Evolutionary conservation across 1,140 invertebrate species (phyloP).

Genomic region (Zaprionus tsacasi): DNA sequence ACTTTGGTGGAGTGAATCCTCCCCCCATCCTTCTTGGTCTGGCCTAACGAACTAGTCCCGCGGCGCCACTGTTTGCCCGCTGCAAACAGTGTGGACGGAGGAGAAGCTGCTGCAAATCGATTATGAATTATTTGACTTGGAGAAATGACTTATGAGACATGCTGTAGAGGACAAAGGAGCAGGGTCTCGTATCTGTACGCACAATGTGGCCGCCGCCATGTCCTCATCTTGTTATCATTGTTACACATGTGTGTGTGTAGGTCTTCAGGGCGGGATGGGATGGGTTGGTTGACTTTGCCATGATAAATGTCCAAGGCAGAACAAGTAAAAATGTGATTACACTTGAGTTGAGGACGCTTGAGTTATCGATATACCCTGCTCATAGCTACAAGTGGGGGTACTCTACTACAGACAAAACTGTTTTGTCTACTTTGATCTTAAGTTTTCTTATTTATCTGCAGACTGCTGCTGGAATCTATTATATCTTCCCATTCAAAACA

Average conservation of each 20-base stretch:
- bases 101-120: slow-evolving; percentile 65
- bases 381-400: not conserved
- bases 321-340: slow-evolving; percentile 13
- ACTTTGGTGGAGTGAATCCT: slow-evolving; percentile 19
- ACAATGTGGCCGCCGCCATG: slow-evolving; percentile 43
- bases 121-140: slow-evolving; percentile 83
- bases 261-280: not conserved
- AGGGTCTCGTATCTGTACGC: slow-evolving; percentile 38
- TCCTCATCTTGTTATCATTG: slow-evolving; percentile 60
- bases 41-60: slow-evolving; percentile 64
- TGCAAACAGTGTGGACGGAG: slow-evolving; percentile 15
- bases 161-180: slow-evolving; percentile 48
- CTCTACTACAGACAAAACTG: not conserved
- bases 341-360: slow-evolving; percentile 15
- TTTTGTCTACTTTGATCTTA: not conserved
- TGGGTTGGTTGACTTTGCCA: slow-evolving; percentile 7
- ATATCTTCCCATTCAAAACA: no score
- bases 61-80: slow-evolving; percentile 40
- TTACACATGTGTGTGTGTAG: slow-evolving; percentile 35
- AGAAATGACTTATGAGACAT: slow-evolving; percentile 83
- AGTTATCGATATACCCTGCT: slow-evolving; percentile 6
- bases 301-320: slow-evolving; percentile 26
- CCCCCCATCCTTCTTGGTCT: not conserved
- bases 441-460: no score
- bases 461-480: not conserved